Evolutionary conservation across 2,797 vertebrate genomes (phyloP).

Genomic region (Arrhamphus sclerolepis): DNA sequence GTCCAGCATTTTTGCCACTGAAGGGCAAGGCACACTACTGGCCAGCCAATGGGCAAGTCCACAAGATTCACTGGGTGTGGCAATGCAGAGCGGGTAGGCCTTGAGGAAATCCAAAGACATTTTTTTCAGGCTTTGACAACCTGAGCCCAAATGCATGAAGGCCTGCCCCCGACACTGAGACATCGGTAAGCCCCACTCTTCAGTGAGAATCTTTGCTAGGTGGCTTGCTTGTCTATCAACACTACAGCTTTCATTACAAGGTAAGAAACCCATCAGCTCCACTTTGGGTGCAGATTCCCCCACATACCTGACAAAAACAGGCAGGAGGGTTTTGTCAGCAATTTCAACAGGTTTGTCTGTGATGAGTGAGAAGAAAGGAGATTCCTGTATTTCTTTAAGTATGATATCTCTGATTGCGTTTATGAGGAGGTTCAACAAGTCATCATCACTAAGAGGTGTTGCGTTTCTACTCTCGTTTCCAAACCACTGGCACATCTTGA

Average conservation of each 20-base stretch:
- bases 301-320: slow-evolving; percentile 90
- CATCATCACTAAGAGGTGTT: slow-evolving; percentile 64
- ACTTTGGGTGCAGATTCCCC: slow-evolving; percentile 89
- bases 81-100: slow-evolving; percentile 88
- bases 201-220: slow-evolving; percentile 86
- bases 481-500: slow-evolving; percentile 80
- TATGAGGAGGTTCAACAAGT: slow-evolving; percentile 86
- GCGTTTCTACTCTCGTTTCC: slow-evolving; percentile 47
- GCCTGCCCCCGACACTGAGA: slow-evolving; percentile 93
- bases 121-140: slow-evolving; percentile 90
- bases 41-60: slow-evolving; percentile 93
- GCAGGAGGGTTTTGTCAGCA: slow-evolving; percentile 84
- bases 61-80: slow-evolving; percentile 92
- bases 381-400: slow-evolving; percentile 89
- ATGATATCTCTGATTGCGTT: slow-evolving; percentile 88
- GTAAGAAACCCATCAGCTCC: slow-evolving; percentile 92
- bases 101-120: slow-evolving; percentile 89
- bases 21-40: slow-evolving; percentile 86
- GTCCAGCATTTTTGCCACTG: slow-evolving; percentile 86
- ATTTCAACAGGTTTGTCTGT: slow-evolving; percentile 88
- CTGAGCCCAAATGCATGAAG: slow-evolving; percentile 87
- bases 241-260: slow-evolving; percentile 77
- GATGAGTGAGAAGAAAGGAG: slow-evolving; percentile 93
- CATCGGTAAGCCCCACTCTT: slow-evolving; percentile 95
- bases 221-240: slow-evolving; percentile 84